Evolutionary conservation across 2,888 invertebrate species (phyloP), one percentile per base, ranked within the genome.

Genomic region (Mythimna loreyi): DNA sequence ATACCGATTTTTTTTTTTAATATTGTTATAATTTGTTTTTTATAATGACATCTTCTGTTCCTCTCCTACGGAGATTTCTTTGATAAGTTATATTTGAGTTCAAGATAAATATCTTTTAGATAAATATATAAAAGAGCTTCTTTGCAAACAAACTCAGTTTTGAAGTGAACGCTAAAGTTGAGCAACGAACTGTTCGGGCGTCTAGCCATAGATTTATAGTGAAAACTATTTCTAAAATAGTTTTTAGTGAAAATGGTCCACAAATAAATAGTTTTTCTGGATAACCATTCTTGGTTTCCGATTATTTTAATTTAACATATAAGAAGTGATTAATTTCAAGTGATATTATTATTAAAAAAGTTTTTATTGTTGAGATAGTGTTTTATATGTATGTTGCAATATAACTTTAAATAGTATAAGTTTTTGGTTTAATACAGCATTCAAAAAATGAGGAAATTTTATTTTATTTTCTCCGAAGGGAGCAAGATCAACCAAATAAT

Each of bases 401-500:
- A 21, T 3, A 16, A 16, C 23, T 16, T 45, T 40, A 30, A 4
- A 1, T 40, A 3, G 1, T 40, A 36, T n/a, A 23, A 53, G 23
- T 45, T 40, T 40, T 40, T 23, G 21, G 23, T 43, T 57, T 25
- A 33, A n/a, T 3, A 8, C 19, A 1, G 1, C 1, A 11, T 36
- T 30, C 1, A n/a, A 6, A 84, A 70, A 69, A 88, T 90, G 88
- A 86, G 81, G 50, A 84, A 87, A 58, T 90, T 86, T 73, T 91
- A 89, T 67, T 87, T 87, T 3, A 62, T 92, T 25, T 93, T 92
- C 50, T 65, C 79, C 0, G 91, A 93, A 73, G 93, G 93, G 0
- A 93, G 91, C 64, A 88, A 89, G 59, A 78, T 94, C 2, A 93
- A 93, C 72, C 95, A 95, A 82, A 84, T 93, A 72, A 85, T 94